Evolutionary conservation across 2,113 vertebrate species (phyloP).

Genomic region (Clarias gariepinus): DNA sequence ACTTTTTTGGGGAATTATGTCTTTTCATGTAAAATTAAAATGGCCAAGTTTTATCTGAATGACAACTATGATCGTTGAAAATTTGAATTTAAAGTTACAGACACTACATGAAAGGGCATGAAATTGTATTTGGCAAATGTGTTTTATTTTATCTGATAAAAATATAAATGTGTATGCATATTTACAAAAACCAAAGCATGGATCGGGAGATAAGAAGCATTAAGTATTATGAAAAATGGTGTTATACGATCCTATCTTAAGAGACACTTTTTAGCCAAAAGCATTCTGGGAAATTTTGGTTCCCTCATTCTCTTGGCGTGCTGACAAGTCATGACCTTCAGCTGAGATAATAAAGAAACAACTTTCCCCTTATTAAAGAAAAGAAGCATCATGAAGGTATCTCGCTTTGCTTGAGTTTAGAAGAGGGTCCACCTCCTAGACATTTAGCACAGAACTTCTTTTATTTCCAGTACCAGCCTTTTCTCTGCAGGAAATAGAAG

Average conservation of each 20-base stretch:
- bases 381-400: not conserved
- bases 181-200: no score
- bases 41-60: no score
- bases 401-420: not conserved
- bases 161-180: no score
- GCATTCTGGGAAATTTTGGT: not conserved
- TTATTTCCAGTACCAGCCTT: not conserved
- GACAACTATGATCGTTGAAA: not conserved
- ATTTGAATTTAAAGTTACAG: not conserved
- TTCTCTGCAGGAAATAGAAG: not conserved
- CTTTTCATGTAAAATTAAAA: no score
- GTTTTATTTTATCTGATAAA: no score
- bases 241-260: no score
- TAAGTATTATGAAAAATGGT: no score
- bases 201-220: no score
- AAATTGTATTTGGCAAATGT: no score
- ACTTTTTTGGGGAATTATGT: no score
- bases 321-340: no score
- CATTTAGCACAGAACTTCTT: not conserved
- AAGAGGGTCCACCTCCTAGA: not conserved
- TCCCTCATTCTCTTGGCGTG: not conserved
- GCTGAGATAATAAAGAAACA: not conserved
- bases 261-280: no score
- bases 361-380: not conserved
- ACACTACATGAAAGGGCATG: not conserved